Evolutionary conservation across 2,888 invertebrate genomes (phyloP), one percentile per base, ranked within the genome.

Genomic region (Tupiocoris notatus): DNA sequence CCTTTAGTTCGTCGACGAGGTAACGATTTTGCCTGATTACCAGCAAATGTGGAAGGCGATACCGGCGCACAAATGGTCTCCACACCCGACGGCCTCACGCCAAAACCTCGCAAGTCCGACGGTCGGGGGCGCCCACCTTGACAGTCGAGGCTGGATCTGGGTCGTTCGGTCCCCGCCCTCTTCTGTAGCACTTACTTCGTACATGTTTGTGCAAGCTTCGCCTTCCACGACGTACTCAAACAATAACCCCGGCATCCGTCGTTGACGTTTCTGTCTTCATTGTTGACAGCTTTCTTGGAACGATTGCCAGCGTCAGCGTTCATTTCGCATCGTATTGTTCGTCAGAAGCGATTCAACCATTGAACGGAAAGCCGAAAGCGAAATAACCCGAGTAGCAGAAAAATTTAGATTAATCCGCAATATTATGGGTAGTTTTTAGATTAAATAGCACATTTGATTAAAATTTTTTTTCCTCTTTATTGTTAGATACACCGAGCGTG

Each of bases 101-200:
- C 6, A 39, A 39, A 39, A 39, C 39, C 39, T 39, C 39, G 39
- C 39, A 39, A 12, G 39, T 39, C 39, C 39, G 6, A n/a, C 39
- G 39, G 3, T 39, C 39, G 39, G 39, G 39, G 39, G 39, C 39
- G 39, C 39, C 39, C 65, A 65, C 65, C 65, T 65, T 65, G 65
- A 65, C 65, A 65, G 25, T 39, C n/a, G 65, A 23, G 39, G 9
- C 6, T 9, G 65, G 25, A 65, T 65, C 65, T 65, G 65, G 65
- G 65, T 65, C 65, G 25, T 24, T 23, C 25, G 65, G 65, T 24
- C 25, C 39, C 65, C 65, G 65, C 65, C 65, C 65, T 65, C 39
- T 39, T 39, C 39, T 7, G 12, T 39, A 39, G 39, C 39, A 39
- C 6, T 39, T 39, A 3, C 12, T 12, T 39, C 39, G 39, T 39